A percentile compares a stretch with the other conserved stretches of the same genome.
Evolutionary conservation across 92 coral and sea anemone genomes (phyloP).

Genomic region (Pocillopora grandis): DNA sequence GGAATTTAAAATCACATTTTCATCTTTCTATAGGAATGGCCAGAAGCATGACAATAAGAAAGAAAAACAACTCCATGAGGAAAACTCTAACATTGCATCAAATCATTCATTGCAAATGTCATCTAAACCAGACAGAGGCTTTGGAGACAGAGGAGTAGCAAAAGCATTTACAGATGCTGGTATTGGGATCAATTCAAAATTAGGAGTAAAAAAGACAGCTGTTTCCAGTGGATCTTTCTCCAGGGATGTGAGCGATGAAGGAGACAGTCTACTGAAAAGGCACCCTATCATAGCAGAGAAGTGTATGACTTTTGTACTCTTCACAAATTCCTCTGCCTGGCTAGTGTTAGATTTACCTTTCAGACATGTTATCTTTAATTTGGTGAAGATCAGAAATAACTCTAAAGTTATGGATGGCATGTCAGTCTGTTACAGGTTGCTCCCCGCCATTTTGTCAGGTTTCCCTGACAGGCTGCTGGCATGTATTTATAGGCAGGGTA

Average conservation of each 20-base stretch:
- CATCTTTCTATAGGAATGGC: background rate
- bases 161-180: slow-evolving; percentile 70
- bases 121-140: background rate
- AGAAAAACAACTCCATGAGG: background rate
- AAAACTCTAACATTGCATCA: background rate
- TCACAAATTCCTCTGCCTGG: background rate
- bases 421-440: too few relatives aligned
- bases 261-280: slow-evolving; percentile 65
- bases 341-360: too few relatives aligned
- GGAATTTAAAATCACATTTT: background rate
- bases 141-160: slow-evolving; percentile 43
- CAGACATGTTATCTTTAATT: too few relatives aligned
- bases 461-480: too few relatives aligned
- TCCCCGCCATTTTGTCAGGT: too few relatives aligned
- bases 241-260: slow-evolving; percentile 95
- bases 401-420: too few relatives aligned
- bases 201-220: slow-evolving; percentile 34
- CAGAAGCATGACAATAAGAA: background rate
- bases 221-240: slow-evolving; percentile 45
- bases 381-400: too few relatives aligned
- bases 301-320: slow-evolving; percentile 52
- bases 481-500: too few relatives aligned
- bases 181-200: slow-evolving; percentile 39
- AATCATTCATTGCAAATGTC: background rate
- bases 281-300: slow-evolving; percentile 67